These are phyloP conservation scores for Phymastichus coffea DNA, from an alignment of 1,140 invertebrate genomes.

Conservation along the genomic window DNA sequence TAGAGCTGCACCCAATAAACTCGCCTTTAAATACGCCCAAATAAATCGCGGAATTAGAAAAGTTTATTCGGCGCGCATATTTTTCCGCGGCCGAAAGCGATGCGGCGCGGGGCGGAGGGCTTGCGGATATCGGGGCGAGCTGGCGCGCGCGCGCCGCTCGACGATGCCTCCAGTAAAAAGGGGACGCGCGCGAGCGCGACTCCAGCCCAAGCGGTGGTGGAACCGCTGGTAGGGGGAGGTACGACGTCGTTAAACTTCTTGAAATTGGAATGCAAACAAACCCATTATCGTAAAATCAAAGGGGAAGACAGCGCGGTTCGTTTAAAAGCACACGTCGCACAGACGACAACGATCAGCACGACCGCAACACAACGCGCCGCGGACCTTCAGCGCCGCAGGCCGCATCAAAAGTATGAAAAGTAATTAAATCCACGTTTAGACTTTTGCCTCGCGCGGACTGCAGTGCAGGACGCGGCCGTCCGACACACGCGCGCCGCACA, in stretches of 20 bases:
- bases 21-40: constrained; percentile 4
- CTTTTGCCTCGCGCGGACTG: constrained; percentile 29
- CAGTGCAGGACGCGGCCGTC: too few species aligned
- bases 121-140: too few species aligned
- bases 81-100: not conserved
- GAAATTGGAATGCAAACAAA: constrained; percentile 54
- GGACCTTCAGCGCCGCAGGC: constrained; percentile 39
- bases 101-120: too few species aligned
- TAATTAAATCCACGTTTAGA: constrained; percentile 48
- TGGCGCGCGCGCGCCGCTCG: not conserved
- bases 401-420: constrained; percentile 52
- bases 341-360: constrained; percentile 20
- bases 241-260: constrained; percentile 46
- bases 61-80: not conserved
- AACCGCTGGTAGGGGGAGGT: constrained; percentile 8
- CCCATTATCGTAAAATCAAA: constrained; percentile 52
- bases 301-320: constrained; percentile 47
- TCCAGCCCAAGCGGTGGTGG: too few species aligned
- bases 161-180: constrained; percentile 18
- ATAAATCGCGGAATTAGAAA: constrained; percentile 12
- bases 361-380: constrained; percentile 18
- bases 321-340: constrained; percentile 45
- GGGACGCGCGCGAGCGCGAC: too few species aligned
- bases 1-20: constrained; percentile 8
- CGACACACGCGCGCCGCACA: too few species aligned